A percentile compares a stretch with the other conserved stretches of the same genome.
Evolutionary conservation across 1,140 invertebrate genomes (phyloP).

Genomic region (Aleiodes sp.): DNA sequence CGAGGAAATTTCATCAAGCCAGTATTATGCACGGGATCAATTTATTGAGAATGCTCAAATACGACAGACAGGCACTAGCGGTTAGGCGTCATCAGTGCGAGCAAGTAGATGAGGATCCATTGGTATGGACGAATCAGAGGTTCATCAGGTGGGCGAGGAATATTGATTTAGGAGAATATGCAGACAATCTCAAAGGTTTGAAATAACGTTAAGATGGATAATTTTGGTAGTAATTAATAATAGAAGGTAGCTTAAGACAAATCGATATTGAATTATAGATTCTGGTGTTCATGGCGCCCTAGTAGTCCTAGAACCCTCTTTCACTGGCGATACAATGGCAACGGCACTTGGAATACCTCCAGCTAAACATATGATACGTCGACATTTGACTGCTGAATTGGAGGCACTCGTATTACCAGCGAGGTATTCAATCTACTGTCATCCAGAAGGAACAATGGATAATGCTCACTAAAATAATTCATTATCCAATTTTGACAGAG

Average conservation of each 20-base stretch:
- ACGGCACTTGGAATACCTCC: constrained; percentile 91
- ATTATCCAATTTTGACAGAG: background rate
- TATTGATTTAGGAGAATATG: constrained; percentile 93
- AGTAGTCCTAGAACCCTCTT: constrained; percentile 90
- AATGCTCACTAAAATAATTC: constrained; percentile 57
- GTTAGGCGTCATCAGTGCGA: constrained; percentile 89
- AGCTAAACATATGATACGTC: constrained; percentile 90
- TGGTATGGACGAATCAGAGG: constrained; percentile 95
- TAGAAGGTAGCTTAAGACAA: too few relatives aligned
- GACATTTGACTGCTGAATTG: constrained; percentile 89
- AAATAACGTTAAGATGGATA: too few relatives aligned
- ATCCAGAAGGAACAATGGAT: constrained; percentile 62
- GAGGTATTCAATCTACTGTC: constrained; percentile 75
- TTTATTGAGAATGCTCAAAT: constrained; percentile 89
- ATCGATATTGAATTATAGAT: constrained; percentile 69
- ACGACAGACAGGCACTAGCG: constrained; percentile 90
- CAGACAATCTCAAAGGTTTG: constrained; percentile 94
- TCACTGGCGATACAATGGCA: constrained; percentile 93
- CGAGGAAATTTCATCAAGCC: constrained; percentile 91
- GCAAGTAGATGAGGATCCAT: constrained; percentile 85
- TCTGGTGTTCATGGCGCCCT: constrained; percentile 93
- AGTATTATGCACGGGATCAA: constrained; percentile 94
- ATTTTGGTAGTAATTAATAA: too few relatives aligned
- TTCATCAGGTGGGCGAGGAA: constrained; percentile 92
- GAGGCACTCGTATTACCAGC: constrained; percentile 90